phyloP scores from a whole-genome alignment of 2,113 vertebrate species.

The Micronisus gabar region DNA sequence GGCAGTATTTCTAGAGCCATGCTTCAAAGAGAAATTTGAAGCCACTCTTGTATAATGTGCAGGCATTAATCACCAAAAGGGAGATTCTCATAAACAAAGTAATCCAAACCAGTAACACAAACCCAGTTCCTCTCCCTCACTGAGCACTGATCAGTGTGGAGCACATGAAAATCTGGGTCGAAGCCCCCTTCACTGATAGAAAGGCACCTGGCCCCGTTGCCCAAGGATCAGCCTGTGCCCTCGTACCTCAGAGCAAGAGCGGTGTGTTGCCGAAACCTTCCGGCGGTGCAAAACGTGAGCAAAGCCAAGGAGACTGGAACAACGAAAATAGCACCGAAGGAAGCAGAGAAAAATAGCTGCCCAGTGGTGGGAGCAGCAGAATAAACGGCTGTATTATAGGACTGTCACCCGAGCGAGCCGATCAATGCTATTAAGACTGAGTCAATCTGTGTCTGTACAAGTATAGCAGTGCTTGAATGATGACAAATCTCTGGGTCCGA shows the following conservation, averaged over 20 bases:
- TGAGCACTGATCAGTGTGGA: neutral
- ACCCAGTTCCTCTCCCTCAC: neutral
- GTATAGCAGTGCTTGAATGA: neutral
- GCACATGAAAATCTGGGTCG: neutral
- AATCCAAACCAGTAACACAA: constrained; percentile 7
- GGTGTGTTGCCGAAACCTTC: neutral
- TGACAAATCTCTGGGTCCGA: constrained; percentile 4
- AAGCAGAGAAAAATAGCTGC: neutral
- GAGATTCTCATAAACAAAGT: neutral
- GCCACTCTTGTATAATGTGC: neutral
- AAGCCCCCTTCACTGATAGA: neutral
- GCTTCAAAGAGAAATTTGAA: constrained; percentile 1
- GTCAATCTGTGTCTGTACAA: neutral
- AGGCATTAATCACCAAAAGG: neutral
- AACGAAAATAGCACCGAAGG: neutral
- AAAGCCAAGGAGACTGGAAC: neutral
- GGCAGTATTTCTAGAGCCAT: neutral
- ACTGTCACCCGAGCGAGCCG: neutral
- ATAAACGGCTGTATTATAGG: neutral
- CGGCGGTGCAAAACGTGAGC: accelerated
- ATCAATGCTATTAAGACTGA: neutral
- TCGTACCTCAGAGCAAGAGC: neutral
- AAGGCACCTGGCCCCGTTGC: neutral
- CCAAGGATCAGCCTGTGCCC: neutral
- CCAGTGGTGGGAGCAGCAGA: neutral